These are phyloP conservation scores for Hyposoter didymator DNA, from an alignment of 2,888 invertebrate genomes.

Conservation along the genomic window DNA sequence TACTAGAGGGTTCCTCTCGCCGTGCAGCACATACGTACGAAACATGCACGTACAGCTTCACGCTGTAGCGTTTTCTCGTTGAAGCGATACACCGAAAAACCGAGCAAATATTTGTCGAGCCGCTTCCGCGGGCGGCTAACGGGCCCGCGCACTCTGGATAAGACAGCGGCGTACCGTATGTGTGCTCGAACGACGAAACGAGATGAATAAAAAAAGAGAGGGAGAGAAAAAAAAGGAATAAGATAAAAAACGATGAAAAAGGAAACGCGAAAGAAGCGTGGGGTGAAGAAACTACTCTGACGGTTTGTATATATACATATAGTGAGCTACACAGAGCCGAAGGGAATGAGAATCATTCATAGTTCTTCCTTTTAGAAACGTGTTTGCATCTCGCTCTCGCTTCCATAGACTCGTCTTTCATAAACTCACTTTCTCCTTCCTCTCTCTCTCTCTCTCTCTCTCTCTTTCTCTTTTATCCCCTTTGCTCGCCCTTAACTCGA, in stretches of 20 bases:
- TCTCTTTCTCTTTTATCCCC: slow-evolving; percentile 30
- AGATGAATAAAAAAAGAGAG: slow-evolving; percentile 52
- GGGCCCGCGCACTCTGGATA: slow-evolving; percentile 60
- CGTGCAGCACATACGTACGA: not conserved
- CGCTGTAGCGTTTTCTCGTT: slow-evolving; percentile 7
- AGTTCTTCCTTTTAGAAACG: slow-evolving; percentile 69
- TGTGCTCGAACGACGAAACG: slow-evolving; percentile 28
- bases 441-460: slow-evolving; percentile 19
- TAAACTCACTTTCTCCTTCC: slow-evolving; percentile 61
- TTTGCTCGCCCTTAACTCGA: slow-evolving; percentile 43
- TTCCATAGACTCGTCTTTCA: slow-evolving; percentile 63
- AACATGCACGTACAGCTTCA: slow-evolving; percentile 47
- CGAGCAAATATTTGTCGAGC: slow-evolving; percentile 78
- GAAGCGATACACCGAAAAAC: slow-evolving; percentile 73
- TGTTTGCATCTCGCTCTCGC: slow-evolving; percentile 43
- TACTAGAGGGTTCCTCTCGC: slow-evolving; percentile 27
- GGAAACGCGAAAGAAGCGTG: slow-evolving; percentile 28
- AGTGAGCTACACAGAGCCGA: slow-evolving; percentile 36
- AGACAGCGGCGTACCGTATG: slow-evolving; percentile 25
- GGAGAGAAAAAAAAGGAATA: not conserved
- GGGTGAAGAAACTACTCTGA: slow-evolving; percentile 48
- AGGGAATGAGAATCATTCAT: slow-evolving; percentile 72
- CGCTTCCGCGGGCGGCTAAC: slow-evolving; percentile 72
- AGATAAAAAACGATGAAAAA: slow-evolving; percentile 38
- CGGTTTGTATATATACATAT: slow-evolving; percentile 54